A percentile compares a stretch with the other conserved stretches of the same genome.
Evolutionary conservation across 2,797 vertebrate genomes (phyloP).

Genomic region (Fistularia commersonii): DNA sequence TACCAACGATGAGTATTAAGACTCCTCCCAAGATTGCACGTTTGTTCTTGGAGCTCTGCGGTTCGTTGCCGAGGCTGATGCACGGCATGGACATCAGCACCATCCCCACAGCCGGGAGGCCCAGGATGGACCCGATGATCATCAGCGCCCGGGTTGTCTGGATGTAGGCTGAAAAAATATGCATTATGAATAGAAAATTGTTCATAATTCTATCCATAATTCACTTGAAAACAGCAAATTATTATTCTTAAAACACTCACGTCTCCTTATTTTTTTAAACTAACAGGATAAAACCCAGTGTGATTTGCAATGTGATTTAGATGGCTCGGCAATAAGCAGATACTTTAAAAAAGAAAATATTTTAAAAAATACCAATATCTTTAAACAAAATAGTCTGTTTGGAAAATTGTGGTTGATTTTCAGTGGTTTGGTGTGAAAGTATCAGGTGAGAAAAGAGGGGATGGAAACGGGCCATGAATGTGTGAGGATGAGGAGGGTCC

Average conservation of each 20-base stretch:
- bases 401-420: not conserved
- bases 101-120: constrained; percentile 84
- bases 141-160: constrained; percentile 93
- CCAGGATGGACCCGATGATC: constrained; percentile 87
- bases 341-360: not conserved
- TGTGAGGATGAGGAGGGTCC: not conserved
- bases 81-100: constrained; percentile 90
- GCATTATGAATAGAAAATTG: too few relatives aligned
- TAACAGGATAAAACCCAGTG: not conserved
- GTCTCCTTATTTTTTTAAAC: too few relatives aligned
- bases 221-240: too few relatives aligned
- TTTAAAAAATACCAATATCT: not conserved
- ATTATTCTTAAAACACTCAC: too few relatives aligned
- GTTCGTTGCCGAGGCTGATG: constrained; percentile 86
- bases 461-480: too few relatives aligned
- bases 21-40: constrained; percentile 86
- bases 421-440: not conserved
- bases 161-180: constrained; percentile 81
- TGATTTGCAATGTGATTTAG: not conserved
- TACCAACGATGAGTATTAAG: constrained; percentile 87
- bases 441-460: not conserved
- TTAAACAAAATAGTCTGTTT: not conserved
- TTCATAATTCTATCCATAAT: too few relatives aligned
- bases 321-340: not conserved
- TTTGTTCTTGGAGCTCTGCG: constrained; percentile 86